Percentiles rank a stretch among this genome's conserved stretches.
Evolutionary conservation across 92 coral and sea anemone genomes (phyloP).

Genomic region (Bergia sp.): DNA sequence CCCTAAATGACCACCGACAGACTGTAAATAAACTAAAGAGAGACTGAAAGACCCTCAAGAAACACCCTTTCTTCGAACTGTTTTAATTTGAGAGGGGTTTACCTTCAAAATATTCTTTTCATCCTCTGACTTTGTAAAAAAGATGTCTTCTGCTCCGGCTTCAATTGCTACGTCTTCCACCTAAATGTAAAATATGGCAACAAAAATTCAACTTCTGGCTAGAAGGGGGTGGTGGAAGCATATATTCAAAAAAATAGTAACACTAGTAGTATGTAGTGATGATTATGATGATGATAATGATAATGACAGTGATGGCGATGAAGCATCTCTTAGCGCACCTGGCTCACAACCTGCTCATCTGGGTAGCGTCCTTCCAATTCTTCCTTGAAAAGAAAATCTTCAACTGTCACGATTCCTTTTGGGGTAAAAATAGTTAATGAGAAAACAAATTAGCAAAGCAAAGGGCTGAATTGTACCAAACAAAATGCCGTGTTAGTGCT

Average conservation of each 20-base stretch:
- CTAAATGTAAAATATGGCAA: conserved; percentile 46
- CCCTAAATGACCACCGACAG: too few species aligned
- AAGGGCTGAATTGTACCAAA: too few species aligned
- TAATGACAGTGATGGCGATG: too few species aligned
- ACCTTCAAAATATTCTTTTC: conserved; percentile 78
- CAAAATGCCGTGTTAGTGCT: too few species aligned
- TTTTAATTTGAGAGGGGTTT: neutral
- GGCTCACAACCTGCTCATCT: conserved; percentile 50
- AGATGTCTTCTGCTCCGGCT: conserved; percentile 92
- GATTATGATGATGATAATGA: neutral
- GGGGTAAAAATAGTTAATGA: neutral
- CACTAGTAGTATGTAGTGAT: too few species aligned
- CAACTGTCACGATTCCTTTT: conserved; percentile 70
- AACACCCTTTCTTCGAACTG: neutral
- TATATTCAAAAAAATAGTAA: too few species aligned
- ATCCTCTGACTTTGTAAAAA: conserved; percentile 79
- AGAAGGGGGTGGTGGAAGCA: neutral
- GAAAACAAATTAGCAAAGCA: too few species aligned
- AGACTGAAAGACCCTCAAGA: neutral
- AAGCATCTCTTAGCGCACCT: conserved; percentile 39
- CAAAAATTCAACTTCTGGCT: neutral
- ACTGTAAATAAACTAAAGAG: neutral
- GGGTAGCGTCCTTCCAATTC: conserved; percentile 54
- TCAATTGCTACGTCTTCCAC: conserved; percentile 95
- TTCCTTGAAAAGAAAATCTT: conserved; percentile 63